phyloP scores from a whole-genome alignment of 2,113 vertebrate genomes.

The Gymnocephalus cernua region DNA sequence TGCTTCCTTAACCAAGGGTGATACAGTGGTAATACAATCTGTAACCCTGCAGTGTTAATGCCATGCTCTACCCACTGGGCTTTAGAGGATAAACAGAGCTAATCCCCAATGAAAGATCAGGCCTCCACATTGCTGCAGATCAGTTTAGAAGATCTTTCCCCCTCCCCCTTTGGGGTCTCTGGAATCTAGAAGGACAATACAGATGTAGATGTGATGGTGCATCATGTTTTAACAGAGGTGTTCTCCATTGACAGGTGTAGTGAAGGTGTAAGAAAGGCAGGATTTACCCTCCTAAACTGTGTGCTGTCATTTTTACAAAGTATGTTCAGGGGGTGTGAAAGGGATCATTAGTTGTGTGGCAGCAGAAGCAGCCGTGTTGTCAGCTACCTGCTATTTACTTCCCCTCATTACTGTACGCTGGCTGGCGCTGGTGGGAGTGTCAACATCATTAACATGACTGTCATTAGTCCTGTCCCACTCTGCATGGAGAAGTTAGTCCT shows the following conservation, averaged over 20 bases:
- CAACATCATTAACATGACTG: conserved; percentile 86
- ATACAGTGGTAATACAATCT: conserved; percentile 25
- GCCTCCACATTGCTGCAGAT: conserved; percentile 23
- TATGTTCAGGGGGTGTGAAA: conserved; percentile 81
- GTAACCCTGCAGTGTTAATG: conserved; percentile 26
- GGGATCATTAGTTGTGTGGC: conserved; percentile 83
- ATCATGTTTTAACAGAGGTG: conserved; percentile 60
- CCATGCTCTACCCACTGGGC: conserved; percentile 2
- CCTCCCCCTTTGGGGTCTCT: neutral
- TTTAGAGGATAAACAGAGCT: conserved; percentile 23
- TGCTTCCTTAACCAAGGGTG: neutral
- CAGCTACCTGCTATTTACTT: conserved; percentile 86
- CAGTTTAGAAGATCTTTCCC: neutral
- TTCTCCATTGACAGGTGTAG: conserved; percentile 63
- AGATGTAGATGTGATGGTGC: conserved; percentile 37
- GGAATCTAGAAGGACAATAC: conserved; percentile 5
- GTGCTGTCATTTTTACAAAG: conserved; percentile 83
- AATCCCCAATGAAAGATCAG: conserved; percentile 46
- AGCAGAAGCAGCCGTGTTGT: conserved; percentile 79
- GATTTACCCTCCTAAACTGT: conserved; percentile 78
- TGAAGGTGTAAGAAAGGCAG: conserved; percentile 69
- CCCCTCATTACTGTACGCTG: conserved; percentile 84
- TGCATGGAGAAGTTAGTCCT: conserved; percentile 75
- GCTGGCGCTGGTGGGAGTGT: conserved; percentile 83
- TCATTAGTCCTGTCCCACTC: conserved; percentile 82